These are phyloP conservation scores for Diaphora mendica DNA, from an alignment of 2,888 invertebrate species.

Conservation along the genomic window DNA sequence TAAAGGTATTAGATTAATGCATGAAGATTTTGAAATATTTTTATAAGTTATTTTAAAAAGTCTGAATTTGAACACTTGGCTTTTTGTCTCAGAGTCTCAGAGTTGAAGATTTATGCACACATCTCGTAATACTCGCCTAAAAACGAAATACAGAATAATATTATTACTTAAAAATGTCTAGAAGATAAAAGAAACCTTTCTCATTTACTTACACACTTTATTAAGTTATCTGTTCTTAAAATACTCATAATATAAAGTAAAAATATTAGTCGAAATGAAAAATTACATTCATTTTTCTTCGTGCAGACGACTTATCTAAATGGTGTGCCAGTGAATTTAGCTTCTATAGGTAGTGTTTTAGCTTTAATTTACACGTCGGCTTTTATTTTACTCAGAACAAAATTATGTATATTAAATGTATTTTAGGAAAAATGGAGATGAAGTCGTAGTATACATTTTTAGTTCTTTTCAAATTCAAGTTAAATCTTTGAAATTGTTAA, in stretches of 20 bases:
- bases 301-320: conserved; percentile 2
- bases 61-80: too few relatives aligned
- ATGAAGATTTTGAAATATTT: too few relatives aligned
- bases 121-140: not conserved
- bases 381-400: not conserved
- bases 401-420: not conserved
- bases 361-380: not conserved
- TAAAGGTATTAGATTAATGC: too few relatives aligned
- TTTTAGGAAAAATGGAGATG: not conserved
- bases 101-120: not conserved
- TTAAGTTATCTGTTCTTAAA: conserved; percentile 1
- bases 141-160: not conserved
- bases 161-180: not conserved
- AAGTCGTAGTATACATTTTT: not conserved
- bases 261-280: conserved; percentile 1
- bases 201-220: not conserved
- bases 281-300: conserved; percentile 6
- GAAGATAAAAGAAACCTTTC: not conserved
- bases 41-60: too few relatives aligned
- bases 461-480: not conserved
- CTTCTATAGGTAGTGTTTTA: not conserved
- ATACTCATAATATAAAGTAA: not conserved
- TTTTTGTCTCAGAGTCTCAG: too few relatives aligned
- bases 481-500: not conserved
- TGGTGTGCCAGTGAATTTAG: conserved; percentile 9